Percentiles rank a stretch among this genome's conserved stretches.
Conservation (phyloP, 2,797 vertebrate genomes). For the Acrossocheilus wenchowensis region DNA sequence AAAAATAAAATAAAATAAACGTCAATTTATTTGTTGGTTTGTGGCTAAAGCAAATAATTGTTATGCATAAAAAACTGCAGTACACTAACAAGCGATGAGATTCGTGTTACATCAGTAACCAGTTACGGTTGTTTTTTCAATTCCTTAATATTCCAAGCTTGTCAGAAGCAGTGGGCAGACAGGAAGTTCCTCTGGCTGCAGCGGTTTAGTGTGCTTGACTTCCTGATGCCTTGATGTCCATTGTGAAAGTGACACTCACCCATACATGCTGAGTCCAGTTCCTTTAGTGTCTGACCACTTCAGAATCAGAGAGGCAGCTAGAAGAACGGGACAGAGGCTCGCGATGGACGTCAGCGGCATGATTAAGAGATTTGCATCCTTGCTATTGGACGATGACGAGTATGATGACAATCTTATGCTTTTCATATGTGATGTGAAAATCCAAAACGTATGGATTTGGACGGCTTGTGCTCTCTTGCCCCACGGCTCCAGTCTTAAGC, state of each 20-base stretch:
- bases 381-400: constrained; percentile 18
- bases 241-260: constrained; percentile 73
- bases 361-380: too few relatives aligned
- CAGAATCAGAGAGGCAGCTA: not conserved
- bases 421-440: constrained; percentile 10
- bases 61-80: constrained; percentile 32
- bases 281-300: constrained; percentile 37
- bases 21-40: not conserved
- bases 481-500: not conserved
- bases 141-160: not conserved
- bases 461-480: not conserved
- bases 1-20: not conserved
- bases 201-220: constrained; percentile 66
- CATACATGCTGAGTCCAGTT: constrained; percentile 32
- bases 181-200: constrained; percentile 58
- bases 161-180: constrained; percentile 21
- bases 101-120: not conserved
- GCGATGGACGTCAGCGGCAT: not conserved
- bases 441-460: not conserved
- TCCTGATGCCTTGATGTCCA: constrained; percentile 73
- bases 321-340: not conserved
- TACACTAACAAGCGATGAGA: constrained; percentile 32
- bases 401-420: constrained; percentile 7
- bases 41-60: constrained; percentile 22
- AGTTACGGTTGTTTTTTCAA: not conserved